Conservation (phyloP, 2,113 vertebrate species). For the Plecotus auritus region DNA sequence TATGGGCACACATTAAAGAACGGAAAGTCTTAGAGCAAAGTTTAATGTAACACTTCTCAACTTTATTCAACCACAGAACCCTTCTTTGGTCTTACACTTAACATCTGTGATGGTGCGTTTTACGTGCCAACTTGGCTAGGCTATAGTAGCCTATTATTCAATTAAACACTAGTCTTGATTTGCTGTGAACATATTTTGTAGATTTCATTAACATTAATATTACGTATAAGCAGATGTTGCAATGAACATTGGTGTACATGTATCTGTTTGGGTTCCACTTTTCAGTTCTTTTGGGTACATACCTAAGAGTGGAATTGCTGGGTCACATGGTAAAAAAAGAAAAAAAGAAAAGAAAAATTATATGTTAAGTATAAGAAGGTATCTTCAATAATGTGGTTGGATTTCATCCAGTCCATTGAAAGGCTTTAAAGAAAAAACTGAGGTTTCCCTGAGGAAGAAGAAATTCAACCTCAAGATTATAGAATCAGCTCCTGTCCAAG, state of each 20-base stretch:
- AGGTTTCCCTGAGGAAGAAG: neutral
- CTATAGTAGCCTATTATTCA: neutral
- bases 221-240: neutral
- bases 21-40: neutral
- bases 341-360: too few species aligned
- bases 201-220: neutral
- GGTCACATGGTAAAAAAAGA: too few species aligned
- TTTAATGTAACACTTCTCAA: neutral
- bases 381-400: neutral
- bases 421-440: neutral
- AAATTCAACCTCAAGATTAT: neutral
- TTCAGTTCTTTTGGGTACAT: too few species aligned
- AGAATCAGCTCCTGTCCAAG: neutral
- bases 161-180: neutral
- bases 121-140: neutral
- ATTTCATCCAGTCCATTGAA: neutral
- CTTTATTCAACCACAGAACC: neutral
- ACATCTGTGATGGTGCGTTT: neutral
- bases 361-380: too few species aligned
- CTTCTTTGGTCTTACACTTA: neutral
- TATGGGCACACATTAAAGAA: neutral
- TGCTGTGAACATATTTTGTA: neutral
- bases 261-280: too few species aligned
- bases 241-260: too few species aligned
- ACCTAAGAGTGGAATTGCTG: too few species aligned